A percentile compares a stretch with the other conserved stretches of the same genome.
phyloP scores from a whole-genome alignment of 2,888 invertebrate species.

The Trisateles emortualis region DNA sequence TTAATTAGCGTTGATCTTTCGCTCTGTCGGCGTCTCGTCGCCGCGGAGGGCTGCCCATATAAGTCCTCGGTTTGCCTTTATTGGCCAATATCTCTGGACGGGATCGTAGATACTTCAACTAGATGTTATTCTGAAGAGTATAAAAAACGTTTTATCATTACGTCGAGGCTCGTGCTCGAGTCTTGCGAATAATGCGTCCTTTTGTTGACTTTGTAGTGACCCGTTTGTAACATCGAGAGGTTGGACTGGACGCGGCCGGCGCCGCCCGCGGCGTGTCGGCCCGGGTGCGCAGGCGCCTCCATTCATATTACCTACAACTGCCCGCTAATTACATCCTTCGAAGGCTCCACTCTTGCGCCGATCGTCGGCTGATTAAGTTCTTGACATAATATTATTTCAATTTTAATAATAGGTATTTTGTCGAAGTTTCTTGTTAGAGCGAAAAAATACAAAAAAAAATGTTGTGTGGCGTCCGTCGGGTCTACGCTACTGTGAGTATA shows the following conservation, averaged over 20 bases:
- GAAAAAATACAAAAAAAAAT: slow-evolving; percentile 3
- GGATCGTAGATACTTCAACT: slow-evolving; percentile 71
- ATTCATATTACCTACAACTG: slow-evolving; percentile 81
- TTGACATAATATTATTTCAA: slow-evolving; percentile 69
- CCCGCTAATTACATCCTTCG: slow-evolving; percentile 74
- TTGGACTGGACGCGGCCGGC: slow-evolving; percentile 47
- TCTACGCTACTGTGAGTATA: slow-evolving; percentile 40
- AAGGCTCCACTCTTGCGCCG: slow-evolving; percentile 51
- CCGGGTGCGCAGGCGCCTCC: slow-evolving; percentile 67
- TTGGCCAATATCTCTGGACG: slow-evolving; percentile 68
- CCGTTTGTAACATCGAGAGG: slow-evolving; percentile 19
- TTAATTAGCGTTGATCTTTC: slow-evolving; percentile 81
- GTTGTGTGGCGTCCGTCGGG: slow-evolving; percentile 9
- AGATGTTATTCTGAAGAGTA: slow-evolving; percentile 66
- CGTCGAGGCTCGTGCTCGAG: slow-evolving; percentile 22
- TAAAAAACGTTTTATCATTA: slow-evolving; percentile 57
- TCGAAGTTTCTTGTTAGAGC: slow-evolving; percentile 1
- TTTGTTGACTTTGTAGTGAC: slow-evolving; percentile 37
- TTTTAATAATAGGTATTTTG: slow-evolving; percentile 55
- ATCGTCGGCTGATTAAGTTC: slow-evolving; percentile 75
- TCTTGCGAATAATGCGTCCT: slow-evolving; percentile 40
- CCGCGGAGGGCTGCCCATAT: slow-evolving; percentile 62
- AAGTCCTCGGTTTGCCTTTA: slow-evolving; percentile 68
- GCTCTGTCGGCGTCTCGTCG: slow-evolving; percentile 70
- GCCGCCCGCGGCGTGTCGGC: slow-evolving; percentile 60